Evolutionary conservation across 2,888 invertebrate genomes (phyloP).

Genomic region (Tineola bisselliella): DNA sequence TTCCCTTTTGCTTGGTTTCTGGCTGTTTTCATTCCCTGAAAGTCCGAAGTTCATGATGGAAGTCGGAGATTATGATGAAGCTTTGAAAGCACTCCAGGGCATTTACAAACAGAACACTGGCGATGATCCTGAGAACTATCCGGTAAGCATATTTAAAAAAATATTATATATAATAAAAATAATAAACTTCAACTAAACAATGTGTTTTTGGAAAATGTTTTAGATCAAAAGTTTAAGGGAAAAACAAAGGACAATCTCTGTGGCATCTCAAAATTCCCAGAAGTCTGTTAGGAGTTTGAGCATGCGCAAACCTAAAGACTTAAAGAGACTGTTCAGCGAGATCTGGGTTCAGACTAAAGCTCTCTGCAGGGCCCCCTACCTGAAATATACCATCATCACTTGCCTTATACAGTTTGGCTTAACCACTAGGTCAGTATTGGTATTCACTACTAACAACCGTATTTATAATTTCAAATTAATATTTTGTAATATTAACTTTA

Average conservation of each 20-base stretch:
- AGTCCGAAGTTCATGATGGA: conserved; percentile 85
- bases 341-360: conserved; percentile 80
- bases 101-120: conserved; percentile 80
- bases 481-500: background rate
- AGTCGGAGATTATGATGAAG: conserved; percentile 80
- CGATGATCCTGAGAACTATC: conserved; percentile 74
- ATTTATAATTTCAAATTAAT: too few relatives aligned
- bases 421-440: conserved; percentile 70
- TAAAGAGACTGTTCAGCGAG: conserved; percentile 73
- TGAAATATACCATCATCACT: conserved; percentile 78
- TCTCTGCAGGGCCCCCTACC: conserved; percentile 77
- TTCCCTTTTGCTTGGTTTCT: conserved; percentile 73
- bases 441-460: background rate
- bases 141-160: conserved; percentile 68
- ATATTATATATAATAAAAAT: too few relatives aligned
- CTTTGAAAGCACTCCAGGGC: conserved; percentile 72
- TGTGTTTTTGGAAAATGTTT: conserved; percentile 15
- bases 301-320: conserved; percentile 76
- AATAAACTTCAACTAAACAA: too few relatives aligned
- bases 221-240: conserved; percentile 78
- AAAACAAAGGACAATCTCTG: conserved; percentile 71
- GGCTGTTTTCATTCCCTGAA: conserved; percentile 81
- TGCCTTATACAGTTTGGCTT: conserved; percentile 86
- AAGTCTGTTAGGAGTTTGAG: conserved; percentile 75
- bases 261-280: conserved; percentile 70